Evolutionary conservation across 2,113 vertebrate species (phyloP).

Genomic region (Pomatorhinus ruficollis): DNA sequence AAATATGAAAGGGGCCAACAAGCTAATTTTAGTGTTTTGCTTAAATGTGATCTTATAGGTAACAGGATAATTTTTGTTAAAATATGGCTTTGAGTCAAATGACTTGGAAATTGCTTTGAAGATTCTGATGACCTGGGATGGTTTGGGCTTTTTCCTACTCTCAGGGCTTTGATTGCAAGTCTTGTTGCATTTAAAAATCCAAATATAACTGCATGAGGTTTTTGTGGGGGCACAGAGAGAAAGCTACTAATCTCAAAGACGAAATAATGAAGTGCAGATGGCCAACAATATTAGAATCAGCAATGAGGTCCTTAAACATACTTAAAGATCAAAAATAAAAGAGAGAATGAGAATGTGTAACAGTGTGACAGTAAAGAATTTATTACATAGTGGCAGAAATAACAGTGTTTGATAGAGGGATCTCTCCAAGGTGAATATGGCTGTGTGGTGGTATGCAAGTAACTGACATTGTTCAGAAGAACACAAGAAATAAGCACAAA

Average conservation of each 20-base stretch:
- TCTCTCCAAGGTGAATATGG: neutral
- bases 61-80: neutral
- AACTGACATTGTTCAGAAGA: neutral
- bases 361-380: neutral
- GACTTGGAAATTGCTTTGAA: neutral
- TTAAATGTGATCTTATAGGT: neutral
- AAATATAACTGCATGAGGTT: neutral
- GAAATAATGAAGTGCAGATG: neutral
- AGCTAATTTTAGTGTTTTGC: neutral
- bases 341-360: neutral
- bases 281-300: neutral
- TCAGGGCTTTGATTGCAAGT: neutral
- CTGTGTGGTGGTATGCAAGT: neutral
- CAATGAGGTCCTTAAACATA: neutral
- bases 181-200: neutral
- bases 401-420: neutral
- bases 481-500: neutral
- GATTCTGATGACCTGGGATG: neutral
- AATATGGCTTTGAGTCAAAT: neutral
- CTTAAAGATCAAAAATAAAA: neutral
- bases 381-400: neutral
- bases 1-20: neutral
- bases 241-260: neutral
- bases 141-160: neutral
- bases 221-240: neutral